phyloP scores from a whole-genome alignment of 2,888 invertebrate genomes.

The Cenopis cana region DNA sequence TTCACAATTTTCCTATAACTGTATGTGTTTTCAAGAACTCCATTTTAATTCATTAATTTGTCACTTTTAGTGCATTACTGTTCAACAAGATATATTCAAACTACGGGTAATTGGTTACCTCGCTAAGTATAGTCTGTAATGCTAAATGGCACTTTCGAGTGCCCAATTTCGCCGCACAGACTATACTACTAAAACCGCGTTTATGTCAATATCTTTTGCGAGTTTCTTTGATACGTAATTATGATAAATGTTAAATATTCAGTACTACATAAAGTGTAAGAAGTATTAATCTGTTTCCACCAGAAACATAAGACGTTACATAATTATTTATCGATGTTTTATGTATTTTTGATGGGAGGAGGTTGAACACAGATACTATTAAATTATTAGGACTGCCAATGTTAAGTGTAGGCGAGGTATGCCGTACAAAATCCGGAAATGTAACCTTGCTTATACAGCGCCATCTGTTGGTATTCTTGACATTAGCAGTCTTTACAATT shows the following conservation, averaged over 20 bases:
- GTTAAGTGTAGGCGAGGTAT: neutral
- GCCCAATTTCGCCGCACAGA: conserved; percentile 10
- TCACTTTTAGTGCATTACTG: neutral
- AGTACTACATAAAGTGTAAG: conserved; percentile 12
- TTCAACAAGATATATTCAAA: conserved; percentile 18
- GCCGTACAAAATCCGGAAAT: neutral
- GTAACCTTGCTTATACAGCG: neutral
- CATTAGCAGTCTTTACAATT: neutral
- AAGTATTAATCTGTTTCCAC: conserved; percentile 12
- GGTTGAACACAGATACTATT: neutral
- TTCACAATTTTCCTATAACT: too few relatives aligned
- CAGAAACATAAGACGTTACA: neutral
- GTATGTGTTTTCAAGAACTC: conserved; percentile 1
- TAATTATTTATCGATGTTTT: neutral
- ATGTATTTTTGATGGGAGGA: neutral
- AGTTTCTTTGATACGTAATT: conserved; percentile 15
- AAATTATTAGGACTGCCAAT: neutral
- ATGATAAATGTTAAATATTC: conserved; percentile 13
- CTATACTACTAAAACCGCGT: conserved; percentile 3
- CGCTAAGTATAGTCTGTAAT: neutral
- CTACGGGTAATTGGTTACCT: conserved; percentile 24
- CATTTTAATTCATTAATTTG: neutral
- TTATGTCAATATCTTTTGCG: conserved; percentile 14
- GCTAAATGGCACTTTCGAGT: conserved; percentile 8
- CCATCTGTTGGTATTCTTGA: neutral